phyloP scores from a whole-genome alignment of 2,888 invertebrate genomes.

The Sminthurinus aureus region DNA sequence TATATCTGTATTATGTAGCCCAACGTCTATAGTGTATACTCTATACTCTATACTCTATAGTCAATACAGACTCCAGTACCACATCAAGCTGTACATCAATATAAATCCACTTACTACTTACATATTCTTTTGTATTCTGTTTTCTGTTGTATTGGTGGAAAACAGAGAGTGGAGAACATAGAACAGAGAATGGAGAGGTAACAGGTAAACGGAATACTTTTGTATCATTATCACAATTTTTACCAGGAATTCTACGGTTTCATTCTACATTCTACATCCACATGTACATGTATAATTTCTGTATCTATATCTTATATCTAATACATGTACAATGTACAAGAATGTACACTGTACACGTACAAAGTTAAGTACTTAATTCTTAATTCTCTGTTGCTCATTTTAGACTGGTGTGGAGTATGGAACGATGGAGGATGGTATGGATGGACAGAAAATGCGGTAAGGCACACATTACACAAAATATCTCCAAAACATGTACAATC shows the following conservation, averaged over 20 bases:
- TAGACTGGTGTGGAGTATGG: neutral
- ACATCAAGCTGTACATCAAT: no score
- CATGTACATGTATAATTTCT: neutral
- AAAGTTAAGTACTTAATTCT: neutral
- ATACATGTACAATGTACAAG: neutral
- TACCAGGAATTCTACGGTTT: no score
- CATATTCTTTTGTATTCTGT: no score
- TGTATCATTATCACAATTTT: no score
- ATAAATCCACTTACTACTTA: no score
- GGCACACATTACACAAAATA: neutral
- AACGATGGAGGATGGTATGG: no score
- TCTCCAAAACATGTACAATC: neutral
- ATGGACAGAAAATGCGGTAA: neutral
- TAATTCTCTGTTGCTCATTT: neutral
- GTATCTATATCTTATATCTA: neutral
- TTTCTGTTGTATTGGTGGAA: no score
- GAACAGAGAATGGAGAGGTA: no score
- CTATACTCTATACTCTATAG: no score
- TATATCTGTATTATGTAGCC: no score
- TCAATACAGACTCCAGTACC: neutral
- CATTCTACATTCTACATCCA: neutral
- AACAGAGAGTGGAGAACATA: no score
- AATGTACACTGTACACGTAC: neutral
- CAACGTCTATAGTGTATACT: neutral
- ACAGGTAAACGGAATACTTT: no score